Evolutionary conservation across 1,140 invertebrate genomes (phyloP), one percentile per base, ranked within the genome.

Genomic region (Brachionus paranguensis): DNA sequence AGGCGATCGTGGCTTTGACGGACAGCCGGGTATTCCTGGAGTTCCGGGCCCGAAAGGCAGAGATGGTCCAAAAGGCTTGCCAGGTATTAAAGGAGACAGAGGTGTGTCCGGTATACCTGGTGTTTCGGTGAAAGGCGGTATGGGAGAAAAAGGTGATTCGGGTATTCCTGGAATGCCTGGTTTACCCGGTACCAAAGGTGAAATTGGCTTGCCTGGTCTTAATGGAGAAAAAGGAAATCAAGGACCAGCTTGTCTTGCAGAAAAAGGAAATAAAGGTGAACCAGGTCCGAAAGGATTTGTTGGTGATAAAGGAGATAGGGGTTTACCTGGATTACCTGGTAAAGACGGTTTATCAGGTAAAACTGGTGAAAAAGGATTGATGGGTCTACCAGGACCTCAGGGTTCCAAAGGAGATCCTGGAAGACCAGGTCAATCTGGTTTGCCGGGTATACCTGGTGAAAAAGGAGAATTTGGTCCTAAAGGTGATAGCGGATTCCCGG

Each of bases 401-500:
- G 83, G 83, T 24, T 14, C 5, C 7, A 72, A 72, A 55, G 83
- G 83, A 17, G 83, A 84, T 78, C 41, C 8, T 10, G 83, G 83
- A 55, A 74, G 27, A 29, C 11, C 50, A 12, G 85, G 85, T 47
- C 76, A 50, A 45, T 47, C 76, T 12, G 84, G 84, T 41, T 33
- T 37, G 14, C 81, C 47, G 76, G 53, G 84, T 83, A 45, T 24
- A 76, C 72, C 79, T 50, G 60, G 86, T 85, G n/a, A 74, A 50
- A 41, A 60, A 29, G 50, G 85, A 84, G 24, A 78, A 70, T 1
- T 1, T 24, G 85, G 85, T 33, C 45, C n/a, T 20, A 83, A 79
- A 74, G 86, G 86, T 85, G 91, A 92, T 4, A 91, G 85, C 24
- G 93, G 92, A n/a, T 90, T 90, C 17, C 43, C 74, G 11, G 84